Conservation (phyloP, 2,797 vertebrate genomes). For the Phoxinus dragarum region DNA sequence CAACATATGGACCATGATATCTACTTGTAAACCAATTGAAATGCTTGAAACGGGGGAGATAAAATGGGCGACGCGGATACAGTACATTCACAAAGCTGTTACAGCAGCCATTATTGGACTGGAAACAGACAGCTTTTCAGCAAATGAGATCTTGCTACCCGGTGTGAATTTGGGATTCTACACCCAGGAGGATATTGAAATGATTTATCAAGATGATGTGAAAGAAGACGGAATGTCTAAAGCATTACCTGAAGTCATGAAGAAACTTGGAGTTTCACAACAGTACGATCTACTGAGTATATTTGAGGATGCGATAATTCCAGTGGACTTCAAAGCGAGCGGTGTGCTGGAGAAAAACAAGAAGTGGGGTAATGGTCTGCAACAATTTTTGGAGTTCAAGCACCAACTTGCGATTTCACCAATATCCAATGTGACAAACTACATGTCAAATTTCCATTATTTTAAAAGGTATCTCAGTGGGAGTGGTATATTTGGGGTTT, state of each 20-base stretch:
- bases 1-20: slow-evolving; percentile 64
- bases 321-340: slow-evolving; percentile 68
- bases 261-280: slow-evolving; percentile 47
- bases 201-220: not conserved
- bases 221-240: not conserved
- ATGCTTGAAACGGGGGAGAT: slow-evolving; percentile 55
- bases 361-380: slow-evolving; percentile 67
- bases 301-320: slow-evolving; percentile 57
- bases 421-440: slow-evolving; percentile 66
- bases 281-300: slow-evolving; percentile 52
- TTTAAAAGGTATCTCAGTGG: slow-evolving; percentile 60
- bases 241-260: slow-evolving; percentile 50
- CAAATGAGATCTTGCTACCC: slow-evolving; percentile 47
- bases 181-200: slow-evolving; percentile 53
- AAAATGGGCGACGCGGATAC: slow-evolving; percentile 61
- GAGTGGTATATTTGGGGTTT: slow-evolving; percentile 65
- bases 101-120: slow-evolving; percentile 39
- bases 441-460: slow-evolving; percentile 67
- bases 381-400: slow-evolving; percentile 70
- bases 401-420: slow-evolving; percentile 62
- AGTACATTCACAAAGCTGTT: slow-evolving; percentile 56
- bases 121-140: slow-evolving; percentile 42
- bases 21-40: slow-evolving; percentile 61
- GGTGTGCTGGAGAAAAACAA: slow-evolving; percentile 68
- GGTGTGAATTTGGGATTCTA: slow-evolving; percentile 51